Evolutionary conservation across 2,888 invertebrate species (phyloP), one percentile per base, ranked within the genome.

Genomic region (Sicus ferrugineus): DNA sequence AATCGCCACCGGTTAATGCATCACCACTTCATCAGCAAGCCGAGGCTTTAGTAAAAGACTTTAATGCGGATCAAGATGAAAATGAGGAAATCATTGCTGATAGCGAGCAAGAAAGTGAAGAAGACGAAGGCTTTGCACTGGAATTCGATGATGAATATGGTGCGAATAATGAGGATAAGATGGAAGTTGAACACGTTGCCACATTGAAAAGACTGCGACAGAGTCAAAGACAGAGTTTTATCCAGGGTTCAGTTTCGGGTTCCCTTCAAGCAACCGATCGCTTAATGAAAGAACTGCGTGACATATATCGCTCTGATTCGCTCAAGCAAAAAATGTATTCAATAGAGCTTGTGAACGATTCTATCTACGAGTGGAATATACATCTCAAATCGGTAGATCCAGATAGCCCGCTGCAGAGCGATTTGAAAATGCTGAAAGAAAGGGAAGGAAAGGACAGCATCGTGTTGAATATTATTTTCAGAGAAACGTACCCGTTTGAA

Each of bases 351-450:
- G 95, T 98, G 77, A 97, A 97, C 85, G 99, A 99, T 87, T 96
- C 96, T 77, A 90, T 99, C 76, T 99, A 99, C 86, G 98, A 99
- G 86, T 99, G 99, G 99, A 97, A 98, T 87, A 95, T 99, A 79
- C 92, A 95, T 81, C 89, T 99, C 83, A 93, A 94, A 87, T 94
- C 94, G 70, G 98, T 99, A 62, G 99, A 99, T 87, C 96, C 97
- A 0, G 99, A 99, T 87, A 98, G 98, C 83, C 94, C 95, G 6
- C 88, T 99, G 68, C 94, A 96, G 87, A 93, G 93, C 84, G 99
- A 99, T 87, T 89, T 99, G 84, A 87, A 93, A 75, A 88, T 94
- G 82, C 90, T 98, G 75, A 97, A 97, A 85, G 95, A 97, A 83
- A 95, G 96, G 83, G 96, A 97, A 86, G 96, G 96, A 80, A 96